Evolutionary conservation across 2,888 invertebrate species (phyloP).

Genomic region (Cantharis flavilabris): DNA sequence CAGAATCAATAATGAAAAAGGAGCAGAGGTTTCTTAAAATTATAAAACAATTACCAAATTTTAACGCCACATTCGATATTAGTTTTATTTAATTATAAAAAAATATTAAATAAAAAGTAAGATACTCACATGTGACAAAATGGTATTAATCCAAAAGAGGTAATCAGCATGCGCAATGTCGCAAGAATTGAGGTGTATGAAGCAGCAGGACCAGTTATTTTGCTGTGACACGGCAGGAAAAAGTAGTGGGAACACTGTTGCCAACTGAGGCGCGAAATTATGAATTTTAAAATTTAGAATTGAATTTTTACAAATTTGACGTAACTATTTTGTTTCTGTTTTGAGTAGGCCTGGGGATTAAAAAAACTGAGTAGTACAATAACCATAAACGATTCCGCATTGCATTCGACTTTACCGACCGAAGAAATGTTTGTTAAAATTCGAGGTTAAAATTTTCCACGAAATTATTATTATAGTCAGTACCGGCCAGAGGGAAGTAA

Average conservation of each 20-base stretch:
- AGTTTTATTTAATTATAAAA: constrained; percentile 23
- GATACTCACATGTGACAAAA: constrained; percentile 88
- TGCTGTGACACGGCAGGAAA: not conserved
- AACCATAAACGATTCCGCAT: no score
- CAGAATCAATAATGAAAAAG: not conserved
- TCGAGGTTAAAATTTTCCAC: not conserved
- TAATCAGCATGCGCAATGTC: constrained; percentile 69
- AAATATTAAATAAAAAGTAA: constrained; percentile 27
- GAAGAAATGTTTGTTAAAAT: not conserved
- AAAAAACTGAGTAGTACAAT: not conserved
- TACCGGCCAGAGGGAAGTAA: no score
- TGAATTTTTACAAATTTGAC: not conserved
- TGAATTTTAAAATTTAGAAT: not conserved
- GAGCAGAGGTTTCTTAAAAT: not conserved
- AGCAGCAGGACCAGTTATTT: not conserved
- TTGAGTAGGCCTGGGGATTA: not conserved
- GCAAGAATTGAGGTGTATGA: not conserved
- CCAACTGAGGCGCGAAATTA: not conserved
- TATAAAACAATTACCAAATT: not conserved
- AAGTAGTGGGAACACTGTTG: not conserved
- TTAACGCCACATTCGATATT: not conserved
- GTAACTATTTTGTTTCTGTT: not conserved
- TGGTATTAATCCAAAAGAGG: constrained; percentile 85
- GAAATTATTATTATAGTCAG: no score
- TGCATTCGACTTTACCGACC: not conserved